Evolutionary conservation across 2,113 vertebrate species (phyloP), one percentile per base, ranked within the genome.

Genomic region (Tetraodon nigroviridis): DNA sequence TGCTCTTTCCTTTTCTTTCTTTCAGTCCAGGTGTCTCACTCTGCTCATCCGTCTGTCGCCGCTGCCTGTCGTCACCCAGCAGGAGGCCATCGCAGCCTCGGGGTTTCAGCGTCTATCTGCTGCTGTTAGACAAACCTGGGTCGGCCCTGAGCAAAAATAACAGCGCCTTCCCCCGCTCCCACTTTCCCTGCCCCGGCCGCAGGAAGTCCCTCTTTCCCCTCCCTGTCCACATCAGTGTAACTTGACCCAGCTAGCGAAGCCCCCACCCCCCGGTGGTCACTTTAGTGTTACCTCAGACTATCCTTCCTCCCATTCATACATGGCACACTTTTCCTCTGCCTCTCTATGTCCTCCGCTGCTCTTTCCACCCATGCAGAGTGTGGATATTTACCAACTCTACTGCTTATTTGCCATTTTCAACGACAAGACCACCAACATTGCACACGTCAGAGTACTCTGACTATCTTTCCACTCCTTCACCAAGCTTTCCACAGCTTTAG

Each of bases 211-310:
- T 61, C 44, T 46, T n/a, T 46, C 44, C 71, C 66, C 73, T 27
- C 62, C 21, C 55, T 16, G 2, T 55, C 54, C 58, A 73, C 47
- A 64, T 78, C 70, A 79, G 53, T 70, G 83, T 79, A 86, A 84
- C 73, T 55, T 63, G 76, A 82, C 57, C 70, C 45, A 11, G 0
- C 21, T 5, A n/a, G n/a, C n/a, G 15, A 60, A 12, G 62, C 42
- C 61, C 58, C 58, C 57, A 51, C 19, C 32, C 13, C 57, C 64
- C 69, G 65, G 19, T 20, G 67, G 63, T 58, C 21, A 51, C 58
- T 45, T 59, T 52, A 60, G 54, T 49, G 60, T 42, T 15, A 40
- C 58, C 61, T 62, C 51, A 64, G 65, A 84, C 72, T 73, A 67
- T 55, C 71, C 57, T 69, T 63, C 59, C 64, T 32, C 59, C 48